These are phyloP conservation scores for Antheraea yamamai DNA, from an alignment of 2,888 invertebrate genomes.

Conservation along the genomic window DNA sequence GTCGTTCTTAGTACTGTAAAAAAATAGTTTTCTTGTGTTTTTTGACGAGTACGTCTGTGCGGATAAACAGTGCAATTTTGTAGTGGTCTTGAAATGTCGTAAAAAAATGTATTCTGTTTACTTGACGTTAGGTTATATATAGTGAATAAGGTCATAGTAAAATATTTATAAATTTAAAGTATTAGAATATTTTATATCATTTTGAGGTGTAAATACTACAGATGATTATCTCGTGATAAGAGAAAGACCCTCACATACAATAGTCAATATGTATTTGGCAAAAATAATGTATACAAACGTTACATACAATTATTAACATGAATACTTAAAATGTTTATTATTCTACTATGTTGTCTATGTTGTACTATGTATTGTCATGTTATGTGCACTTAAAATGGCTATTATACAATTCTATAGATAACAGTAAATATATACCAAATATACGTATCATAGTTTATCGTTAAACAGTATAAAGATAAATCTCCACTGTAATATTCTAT, in stretches of 20 bases:
- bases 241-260: no score
- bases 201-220: not conserved
- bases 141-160: not conserved
- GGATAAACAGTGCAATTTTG: not conserved
- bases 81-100: not conserved
- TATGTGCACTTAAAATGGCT: no score
- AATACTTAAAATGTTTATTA: no score
- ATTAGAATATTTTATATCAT: not conserved
- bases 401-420: no score
- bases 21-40: constrained; percentile 1
- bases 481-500: no score
- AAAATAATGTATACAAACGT: not conserved
- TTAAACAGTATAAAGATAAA: no score
- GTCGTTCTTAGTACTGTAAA: not conserved
- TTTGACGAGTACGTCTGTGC: not conserved
- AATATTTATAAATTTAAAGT: not conserved
- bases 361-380: no score
- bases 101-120: not conserved
- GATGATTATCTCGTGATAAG: no score
- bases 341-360: no score
- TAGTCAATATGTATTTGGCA: not conserved
- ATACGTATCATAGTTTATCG: no score
- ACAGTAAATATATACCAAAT: no score
- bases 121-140: not conserved
- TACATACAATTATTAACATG: not conserved